A percentile compares a stretch with the other conserved stretches of the same genome.
Evolutionary conservation across 2,888 invertebrate genomes (phyloP).

Genomic region (Oxyteleia sp.): DNA sequence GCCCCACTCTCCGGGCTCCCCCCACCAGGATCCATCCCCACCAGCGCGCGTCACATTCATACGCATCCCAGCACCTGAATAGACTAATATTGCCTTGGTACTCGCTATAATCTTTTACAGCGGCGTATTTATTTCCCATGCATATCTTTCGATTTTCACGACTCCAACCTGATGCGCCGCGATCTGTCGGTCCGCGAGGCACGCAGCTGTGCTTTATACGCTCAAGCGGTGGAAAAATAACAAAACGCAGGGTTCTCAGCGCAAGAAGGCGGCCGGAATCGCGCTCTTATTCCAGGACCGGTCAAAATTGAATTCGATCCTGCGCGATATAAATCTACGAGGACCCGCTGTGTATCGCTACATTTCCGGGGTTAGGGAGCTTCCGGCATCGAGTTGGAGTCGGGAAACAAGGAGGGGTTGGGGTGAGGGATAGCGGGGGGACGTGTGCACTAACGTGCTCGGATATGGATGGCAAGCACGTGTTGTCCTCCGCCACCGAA

Average conservation of each 20-base stretch:
- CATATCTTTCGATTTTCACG: conserved; percentile 35
- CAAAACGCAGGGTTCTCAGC: background rate
- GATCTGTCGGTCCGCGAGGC: conserved; percentile 5
- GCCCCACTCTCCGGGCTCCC: too few species aligned
- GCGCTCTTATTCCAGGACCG: conserved; percentile 61
- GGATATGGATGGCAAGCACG: conserved; percentile 84
- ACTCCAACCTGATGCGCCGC: conserved; percentile 45
- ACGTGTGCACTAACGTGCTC: conserved; percentile 73
- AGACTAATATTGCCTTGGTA: conserved; percentile 51
- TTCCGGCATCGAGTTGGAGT: conserved; percentile 75
- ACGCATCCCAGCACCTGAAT: conserved; percentile 2
- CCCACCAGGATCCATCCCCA: too few species aligned
- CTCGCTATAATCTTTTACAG: conserved; percentile 56
- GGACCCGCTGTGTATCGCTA: conserved; percentile 78
- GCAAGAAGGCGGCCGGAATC: conserved; percentile 22
- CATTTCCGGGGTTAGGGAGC: conserved; percentile 74
- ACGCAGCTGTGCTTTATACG: conserved; percentile 60
- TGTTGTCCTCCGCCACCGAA: conserved; percentile 83
- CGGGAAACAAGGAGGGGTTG: too few species aligned
- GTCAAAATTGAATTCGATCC: conserved; percentile 82
- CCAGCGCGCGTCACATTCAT: too few species aligned
- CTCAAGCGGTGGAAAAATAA: conserved; percentile 35
- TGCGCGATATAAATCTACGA: conserved; percentile 80
- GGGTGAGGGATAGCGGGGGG: conserved; percentile 38
- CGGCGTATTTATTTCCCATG: conserved; percentile 49